These are phyloP conservation scores for Lontra canadensis DNA, from an alignment of 2,113 vertebrate species.

Conservation along the genomic window DNA sequence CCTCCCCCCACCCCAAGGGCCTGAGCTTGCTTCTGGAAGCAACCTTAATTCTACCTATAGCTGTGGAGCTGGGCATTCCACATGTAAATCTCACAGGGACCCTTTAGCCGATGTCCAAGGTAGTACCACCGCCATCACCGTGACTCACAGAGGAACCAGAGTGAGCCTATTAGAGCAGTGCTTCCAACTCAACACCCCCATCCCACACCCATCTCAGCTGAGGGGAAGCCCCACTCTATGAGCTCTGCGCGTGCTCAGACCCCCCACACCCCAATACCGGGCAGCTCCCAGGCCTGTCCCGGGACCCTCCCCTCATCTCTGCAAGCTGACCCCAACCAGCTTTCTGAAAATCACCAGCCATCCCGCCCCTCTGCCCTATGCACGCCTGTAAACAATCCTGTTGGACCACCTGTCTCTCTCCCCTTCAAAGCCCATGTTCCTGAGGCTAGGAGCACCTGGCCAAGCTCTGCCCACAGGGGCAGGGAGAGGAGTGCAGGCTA, in stretches of 20 bases:
- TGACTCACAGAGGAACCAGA: neutral
- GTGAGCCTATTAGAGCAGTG: neutral
- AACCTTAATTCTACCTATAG: neutral
- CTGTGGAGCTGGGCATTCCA: neutral
- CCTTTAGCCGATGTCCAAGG: neutral
- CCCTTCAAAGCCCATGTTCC: neutral
- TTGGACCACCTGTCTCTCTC: neutral
- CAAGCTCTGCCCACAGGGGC: accelerated
- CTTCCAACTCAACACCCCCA: neutral
- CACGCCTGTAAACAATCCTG: neutral
- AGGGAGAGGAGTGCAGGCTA: accelerated
- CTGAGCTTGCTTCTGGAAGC: neutral
- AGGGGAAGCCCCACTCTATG: neutral
- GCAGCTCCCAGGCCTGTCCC: neutral
- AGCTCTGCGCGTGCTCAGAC: neutral
- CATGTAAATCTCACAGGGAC: accelerated
- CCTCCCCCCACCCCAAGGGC: neutral
- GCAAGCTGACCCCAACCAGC: neutral
- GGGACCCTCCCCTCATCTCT: neutral
- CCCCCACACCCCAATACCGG: neutral
- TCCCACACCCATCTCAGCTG: neutral
- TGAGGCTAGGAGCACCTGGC: neutral
- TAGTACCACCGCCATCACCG: neutral
- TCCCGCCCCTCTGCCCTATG: too few relatives aligned
- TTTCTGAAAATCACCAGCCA: neutral